Evolutionary conservation across 2,888 invertebrate species (phyloP).

Genomic region (Dolichopus griseipennis): DNA sequence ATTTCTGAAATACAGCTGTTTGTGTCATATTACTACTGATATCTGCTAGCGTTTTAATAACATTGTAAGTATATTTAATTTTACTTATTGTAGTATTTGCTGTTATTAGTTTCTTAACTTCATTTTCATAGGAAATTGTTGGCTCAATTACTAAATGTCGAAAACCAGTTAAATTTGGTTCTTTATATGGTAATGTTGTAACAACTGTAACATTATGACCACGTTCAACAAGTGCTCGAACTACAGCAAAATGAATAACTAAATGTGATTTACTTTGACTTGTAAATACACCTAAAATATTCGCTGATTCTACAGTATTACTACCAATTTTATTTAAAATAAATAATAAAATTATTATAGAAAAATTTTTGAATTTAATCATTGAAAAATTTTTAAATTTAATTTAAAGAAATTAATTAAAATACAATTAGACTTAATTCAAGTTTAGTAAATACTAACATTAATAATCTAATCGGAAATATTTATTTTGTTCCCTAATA

Average conservation of each 20-base stretch:
- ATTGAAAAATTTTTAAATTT: too few relatives aligned
- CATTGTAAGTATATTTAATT: neutral
- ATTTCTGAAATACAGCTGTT: slow-evolving; percentile 20
- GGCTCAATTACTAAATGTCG: slow-evolving; percentile 18
- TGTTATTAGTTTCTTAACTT: neutral
- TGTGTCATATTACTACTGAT: neutral
- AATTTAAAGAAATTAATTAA: too few relatives aligned
- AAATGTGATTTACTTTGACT: slow-evolving; percentile 37
- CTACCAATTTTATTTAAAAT: neutral
- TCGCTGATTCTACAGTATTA: slow-evolving; percentile 22
- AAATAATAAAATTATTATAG: too few relatives aligned
- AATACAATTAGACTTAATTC: too few relatives aligned
- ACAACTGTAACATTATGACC: slow-evolving; percentile 41
- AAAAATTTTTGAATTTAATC: too few relatives aligned
- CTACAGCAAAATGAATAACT: slow-evolving; percentile 35
- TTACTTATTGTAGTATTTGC: neutral
- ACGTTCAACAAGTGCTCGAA: slow-evolving; percentile 31
- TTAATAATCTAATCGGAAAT: too few relatives aligned
- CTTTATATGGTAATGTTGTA: slow-evolving; percentile 29
- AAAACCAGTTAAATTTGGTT: slow-evolving; percentile 27
- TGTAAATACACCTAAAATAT: slow-evolving; percentile 38
- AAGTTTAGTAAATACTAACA: too few relatives aligned
- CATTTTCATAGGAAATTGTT: neutral
- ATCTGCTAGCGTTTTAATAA: neutral
- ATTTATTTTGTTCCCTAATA: too few relatives aligned